Conservation (phyloP, 2,888 invertebrate species). For the Stictocephala bisonia region DNA sequence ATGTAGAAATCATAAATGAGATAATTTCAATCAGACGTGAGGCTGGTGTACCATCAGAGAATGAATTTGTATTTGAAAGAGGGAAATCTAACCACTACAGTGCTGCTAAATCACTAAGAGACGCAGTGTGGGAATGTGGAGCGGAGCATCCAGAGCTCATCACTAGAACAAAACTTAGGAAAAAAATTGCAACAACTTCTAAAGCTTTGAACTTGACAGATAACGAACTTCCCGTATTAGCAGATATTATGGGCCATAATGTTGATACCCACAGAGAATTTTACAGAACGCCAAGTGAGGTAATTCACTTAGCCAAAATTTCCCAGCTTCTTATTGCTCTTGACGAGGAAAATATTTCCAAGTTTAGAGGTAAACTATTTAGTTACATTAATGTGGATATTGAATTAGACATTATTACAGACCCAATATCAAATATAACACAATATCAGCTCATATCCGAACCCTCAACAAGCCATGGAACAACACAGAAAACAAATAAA, state of each 20-base stretch:
- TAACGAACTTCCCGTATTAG: slow-evolving; percentile 1
- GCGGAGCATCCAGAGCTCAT: not conserved
- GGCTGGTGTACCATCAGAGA: not conserved
- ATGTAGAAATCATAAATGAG: not conserved
- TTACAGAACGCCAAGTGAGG: slow-evolving; percentile 6
- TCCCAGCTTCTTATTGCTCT: not conserved
- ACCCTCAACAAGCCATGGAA: no score
- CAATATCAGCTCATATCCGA: no score
- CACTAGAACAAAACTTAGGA: not conserved
- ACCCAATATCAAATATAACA: no score
- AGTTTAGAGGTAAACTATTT: not conserved
- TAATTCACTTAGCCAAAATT: not conserved
- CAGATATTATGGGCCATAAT: slow-evolving; percentile 28
- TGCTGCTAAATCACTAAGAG: not conserved
- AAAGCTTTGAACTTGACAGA: slow-evolving; percentile 5
- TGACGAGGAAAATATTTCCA: not conserved
- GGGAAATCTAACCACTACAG: not conserved
- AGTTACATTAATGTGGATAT: slow-evolving; percentile 3
- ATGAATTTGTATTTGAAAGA: not conserved
- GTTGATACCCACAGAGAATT: slow-evolving; percentile 10
- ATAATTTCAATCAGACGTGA: not conserved
- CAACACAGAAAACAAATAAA: no score
- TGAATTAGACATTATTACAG: not conserved
- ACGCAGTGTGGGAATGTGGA: not conserved
- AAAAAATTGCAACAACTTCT: slow-evolving; percentile 8